Evolutionary conservation across 2,797 vertebrate genomes (phyloP).

Genomic region (Buphagus erythrorhynchus): DNA sequence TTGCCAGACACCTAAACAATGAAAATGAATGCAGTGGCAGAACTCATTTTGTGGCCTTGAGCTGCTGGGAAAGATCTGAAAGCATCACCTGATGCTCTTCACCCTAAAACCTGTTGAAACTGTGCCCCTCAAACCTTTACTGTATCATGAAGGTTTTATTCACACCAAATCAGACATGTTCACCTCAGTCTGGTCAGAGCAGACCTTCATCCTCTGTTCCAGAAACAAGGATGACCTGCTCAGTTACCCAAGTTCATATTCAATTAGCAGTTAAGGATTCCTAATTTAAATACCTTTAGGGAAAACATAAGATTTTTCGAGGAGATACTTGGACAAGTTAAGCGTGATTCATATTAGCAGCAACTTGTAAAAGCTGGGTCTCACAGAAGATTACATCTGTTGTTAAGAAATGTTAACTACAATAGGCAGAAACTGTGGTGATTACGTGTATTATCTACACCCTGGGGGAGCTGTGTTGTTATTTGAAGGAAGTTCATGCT

Average conservation of each 20-base stretch:
- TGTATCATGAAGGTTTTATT: background rate
- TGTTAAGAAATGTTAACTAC: conserved; percentile 47
- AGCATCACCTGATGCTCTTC: background rate
- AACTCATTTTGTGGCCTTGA: background rate
- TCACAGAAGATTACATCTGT: conserved; percentile 69
- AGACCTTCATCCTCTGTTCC: background rate
- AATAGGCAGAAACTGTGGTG: conserved; percentile 35
- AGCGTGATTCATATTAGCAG: conserved; percentile 67
- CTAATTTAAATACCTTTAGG: conserved; percentile 63
- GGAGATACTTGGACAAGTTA: conserved; percentile 63
- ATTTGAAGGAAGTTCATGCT: background rate
- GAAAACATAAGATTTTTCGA: conserved; percentile 65
- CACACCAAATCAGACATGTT: background rate
- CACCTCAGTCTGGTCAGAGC: background rate
- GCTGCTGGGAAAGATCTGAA: background rate
- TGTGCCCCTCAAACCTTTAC: background rate
- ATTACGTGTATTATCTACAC: background rate
- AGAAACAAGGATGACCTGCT: background rate
- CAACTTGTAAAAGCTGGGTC: conserved; percentile 65
- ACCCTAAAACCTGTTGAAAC: background rate
- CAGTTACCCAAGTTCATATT: conserved; percentile 26
- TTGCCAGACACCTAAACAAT: background rate
- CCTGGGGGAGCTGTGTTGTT: background rate
- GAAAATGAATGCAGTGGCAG: background rate
- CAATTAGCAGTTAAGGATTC: conserved; percentile 64